Percentiles rank a stretch among this genome's conserved stretches.
Conservation (phyloP, 2,888 invertebrate species). For the Phasia obesa region DNA sequence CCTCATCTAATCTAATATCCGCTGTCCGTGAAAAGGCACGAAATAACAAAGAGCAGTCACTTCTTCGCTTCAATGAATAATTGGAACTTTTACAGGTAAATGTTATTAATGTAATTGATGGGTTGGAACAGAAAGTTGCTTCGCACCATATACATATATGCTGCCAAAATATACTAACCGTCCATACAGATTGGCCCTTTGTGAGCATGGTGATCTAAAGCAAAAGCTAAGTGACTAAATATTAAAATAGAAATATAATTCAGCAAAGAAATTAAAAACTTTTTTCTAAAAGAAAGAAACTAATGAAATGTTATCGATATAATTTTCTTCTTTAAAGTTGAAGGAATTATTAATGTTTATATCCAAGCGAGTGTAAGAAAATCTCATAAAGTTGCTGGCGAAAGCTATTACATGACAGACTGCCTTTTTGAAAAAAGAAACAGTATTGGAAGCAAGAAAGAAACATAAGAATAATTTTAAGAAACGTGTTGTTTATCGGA, state of each 20-base stretch:
- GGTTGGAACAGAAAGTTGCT: no score
- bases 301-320: conserved; percentile 57
- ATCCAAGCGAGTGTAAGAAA: neutral
- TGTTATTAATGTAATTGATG: no score
- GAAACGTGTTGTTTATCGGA: conserved; percentile 16
- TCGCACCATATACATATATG: no score
- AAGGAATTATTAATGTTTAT: conserved; percentile 17
- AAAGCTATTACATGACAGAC: conserved; percentile 38
- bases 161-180: no score
- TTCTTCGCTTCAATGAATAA: no score
- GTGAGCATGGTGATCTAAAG: no score
- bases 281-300: conserved; percentile 32
- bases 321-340: neutral
- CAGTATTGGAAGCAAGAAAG: neutral
- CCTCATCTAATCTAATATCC: no score
- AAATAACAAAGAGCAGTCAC: no score
- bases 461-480: neutral
- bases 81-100: no score
- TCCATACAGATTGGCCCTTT: no score
- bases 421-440: neutral
- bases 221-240: neutral
- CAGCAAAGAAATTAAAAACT: neutral
- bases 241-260: neutral
- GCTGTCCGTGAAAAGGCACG: no score
- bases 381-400: conserved; percentile 12